A percentile compares a stretch with the other conserved stretches of the same genome.
phyloP scores from a whole-genome alignment of 2,113 vertebrate genomes.

The Scartelaos histophorus region DNA sequence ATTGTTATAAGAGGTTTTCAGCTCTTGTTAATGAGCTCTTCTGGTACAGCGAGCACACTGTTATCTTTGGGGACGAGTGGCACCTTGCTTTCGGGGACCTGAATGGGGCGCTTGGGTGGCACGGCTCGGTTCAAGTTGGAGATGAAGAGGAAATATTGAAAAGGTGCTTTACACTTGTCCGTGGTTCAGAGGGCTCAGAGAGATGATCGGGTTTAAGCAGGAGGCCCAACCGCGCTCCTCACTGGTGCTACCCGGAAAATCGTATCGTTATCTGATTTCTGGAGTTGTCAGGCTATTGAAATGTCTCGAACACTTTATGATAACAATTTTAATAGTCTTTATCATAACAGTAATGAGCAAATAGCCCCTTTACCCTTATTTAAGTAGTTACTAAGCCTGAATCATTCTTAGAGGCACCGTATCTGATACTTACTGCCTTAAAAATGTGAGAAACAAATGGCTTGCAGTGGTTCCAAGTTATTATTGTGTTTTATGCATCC shows the following conservation, averaged over 20 bases:
- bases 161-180: conserved; percentile 73
- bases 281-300: too few species aligned
- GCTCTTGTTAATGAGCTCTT: conserved; percentile 80
- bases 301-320: too few species aligned
- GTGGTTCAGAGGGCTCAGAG: conserved; percentile 58
- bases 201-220: conserved; percentile 47
- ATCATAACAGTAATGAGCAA: too few species aligned
- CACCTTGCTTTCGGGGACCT: conserved; percentile 79
- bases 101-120: conserved; percentile 84
- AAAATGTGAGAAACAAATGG: too few species aligned
- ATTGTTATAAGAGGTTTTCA: conserved; percentile 83
- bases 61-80: conserved; percentile 79
- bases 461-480: too few species aligned
- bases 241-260: neutral
- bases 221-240: neutral
- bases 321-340: too few species aligned
- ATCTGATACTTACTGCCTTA: too few species aligned
- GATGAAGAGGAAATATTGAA: conserved; percentile 65
- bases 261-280: too few species aligned
- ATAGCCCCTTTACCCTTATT: too few species aligned
- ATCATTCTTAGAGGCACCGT: too few species aligned
- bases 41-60: conserved; percentile 85
- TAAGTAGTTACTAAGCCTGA: too few species aligned
- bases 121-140: conserved; percentile 71
- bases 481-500: too few species aligned